phyloP scores from a whole-genome alignment of 2,113 vertebrate genomes.

The Hassar affinis region DNA sequence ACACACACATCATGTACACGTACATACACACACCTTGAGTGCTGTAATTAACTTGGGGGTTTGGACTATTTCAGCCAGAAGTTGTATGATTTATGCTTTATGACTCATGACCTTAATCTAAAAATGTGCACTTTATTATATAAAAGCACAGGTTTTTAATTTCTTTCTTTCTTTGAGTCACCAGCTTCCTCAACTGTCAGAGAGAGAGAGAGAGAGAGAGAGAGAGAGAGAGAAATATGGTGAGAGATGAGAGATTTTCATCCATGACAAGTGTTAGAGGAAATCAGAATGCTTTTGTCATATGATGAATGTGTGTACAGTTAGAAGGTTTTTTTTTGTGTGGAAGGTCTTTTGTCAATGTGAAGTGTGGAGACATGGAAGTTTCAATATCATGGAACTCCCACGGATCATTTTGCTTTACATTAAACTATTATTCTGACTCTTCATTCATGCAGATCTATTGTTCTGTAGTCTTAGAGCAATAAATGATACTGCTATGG shows the following conservation, averaged over 20 bases:
- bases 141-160: slow-evolving; percentile 23
- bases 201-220: background rate
- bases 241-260: slow-evolving; percentile 2
- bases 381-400: background rate
- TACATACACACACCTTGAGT: slow-evolving; percentile 27
- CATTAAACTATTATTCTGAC: background rate
- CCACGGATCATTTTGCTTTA: slow-evolving; percentile 1
- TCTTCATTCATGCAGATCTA: background rate
- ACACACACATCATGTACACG: background rate
- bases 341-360: slow-evolving; percentile 6
- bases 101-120: slow-evolving; percentile 45
- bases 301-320: slow-evolving; percentile 45
- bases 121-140: slow-evolving; percentile 38
- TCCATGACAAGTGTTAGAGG: slow-evolving; percentile 30
- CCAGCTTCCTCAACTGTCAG: background rate
- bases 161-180: slow-evolving; percentile 8
- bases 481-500: background rate
- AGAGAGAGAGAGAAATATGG: background rate
- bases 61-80: slow-evolving; percentile 37
- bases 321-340: background rate
- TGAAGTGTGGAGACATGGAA: background rate
- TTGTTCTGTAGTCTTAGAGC: background rate
- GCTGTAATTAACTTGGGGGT: slow-evolving; percentile 43
- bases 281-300: slow-evolving; percentile 34
- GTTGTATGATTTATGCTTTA: slow-evolving; percentile 47